phyloP scores from a whole-genome alignment of 2,888 invertebrate genomes.

The Metalampra italica region DNA sequence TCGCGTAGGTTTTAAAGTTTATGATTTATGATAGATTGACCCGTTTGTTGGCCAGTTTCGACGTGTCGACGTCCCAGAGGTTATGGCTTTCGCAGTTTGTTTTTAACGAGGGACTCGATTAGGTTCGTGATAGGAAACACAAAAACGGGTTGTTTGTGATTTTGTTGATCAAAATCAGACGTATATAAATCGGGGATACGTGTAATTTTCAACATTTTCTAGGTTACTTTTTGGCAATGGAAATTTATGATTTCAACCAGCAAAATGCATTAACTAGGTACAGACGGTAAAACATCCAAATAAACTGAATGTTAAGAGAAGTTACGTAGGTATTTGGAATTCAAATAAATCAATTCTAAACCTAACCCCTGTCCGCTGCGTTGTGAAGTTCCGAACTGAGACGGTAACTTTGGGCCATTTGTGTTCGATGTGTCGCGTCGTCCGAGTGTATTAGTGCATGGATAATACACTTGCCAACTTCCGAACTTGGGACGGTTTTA shows the following conservation, averaged over 20 bases:
- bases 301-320: no score
- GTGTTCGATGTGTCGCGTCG: conserved; percentile 29
- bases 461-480: conserved; percentile 58
- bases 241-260: no score
- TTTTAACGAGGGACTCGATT: conserved; percentile 11
- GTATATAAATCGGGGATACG: no score
- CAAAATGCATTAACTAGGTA: no score
- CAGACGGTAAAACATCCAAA: no score
- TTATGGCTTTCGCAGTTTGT: conserved; percentile 16
- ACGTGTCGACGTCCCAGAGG: conserved; percentile 31
- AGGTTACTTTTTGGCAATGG: no score
- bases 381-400: conserved; percentile 27
- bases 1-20: conserved; percentile 61
- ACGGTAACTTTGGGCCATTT: conserved; percentile 31
- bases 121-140: neutral
- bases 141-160: conserved; percentile 5
- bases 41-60: conserved; percentile 33
- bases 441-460: conserved; percentile 42
- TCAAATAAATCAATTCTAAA: conserved; percentile 11
- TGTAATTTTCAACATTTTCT: no score
- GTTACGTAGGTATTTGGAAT: neutral
- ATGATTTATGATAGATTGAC: conserved; percentile 69
- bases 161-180: neutral
- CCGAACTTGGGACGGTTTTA: conserved; percentile 43
- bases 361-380: conserved; percentile 13